Conservation (phyloP, 2,797 vertebrate species). For the Lateolabrax maculatus region DNA sequence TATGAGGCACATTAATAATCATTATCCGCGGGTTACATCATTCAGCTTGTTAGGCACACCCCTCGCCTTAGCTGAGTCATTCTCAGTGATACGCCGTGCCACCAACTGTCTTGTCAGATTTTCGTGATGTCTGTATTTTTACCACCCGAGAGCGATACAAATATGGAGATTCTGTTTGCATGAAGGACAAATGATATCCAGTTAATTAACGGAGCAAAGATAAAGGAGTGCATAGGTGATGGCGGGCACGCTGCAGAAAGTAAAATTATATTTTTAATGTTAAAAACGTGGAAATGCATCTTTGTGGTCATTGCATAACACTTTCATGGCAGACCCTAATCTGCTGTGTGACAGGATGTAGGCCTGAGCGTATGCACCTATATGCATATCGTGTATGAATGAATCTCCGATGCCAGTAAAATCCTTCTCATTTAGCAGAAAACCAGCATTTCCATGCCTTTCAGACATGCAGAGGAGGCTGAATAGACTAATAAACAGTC, state of each 20-base stretch:
- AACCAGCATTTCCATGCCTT: constrained; percentile 83
- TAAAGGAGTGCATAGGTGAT: constrained; percentile 14
- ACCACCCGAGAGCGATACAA: not conserved
- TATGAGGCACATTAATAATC: constrained; percentile 77
- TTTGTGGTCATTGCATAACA: not conserved
- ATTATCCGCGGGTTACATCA: constrained; percentile 77
- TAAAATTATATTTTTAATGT: constrained; percentile 2
- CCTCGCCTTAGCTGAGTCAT: constrained; percentile 75
- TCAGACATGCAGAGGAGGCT: constrained; percentile 93
- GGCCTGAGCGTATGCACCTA: constrained; percentile 27
- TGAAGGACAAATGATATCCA: constrained; percentile 13
- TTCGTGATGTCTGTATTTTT: constrained; percentile 20
- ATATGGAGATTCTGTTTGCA: constrained; percentile 12
- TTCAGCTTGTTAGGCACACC: constrained; percentile 70
- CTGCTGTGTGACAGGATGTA: constrained; percentile 2
- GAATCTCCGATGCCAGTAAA: constrained; percentile 65
- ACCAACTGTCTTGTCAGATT: constrained; percentile 36
- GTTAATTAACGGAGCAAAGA: constrained; percentile 18
- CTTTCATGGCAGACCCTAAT: not conserved
- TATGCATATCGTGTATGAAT: constrained; percentile 59
- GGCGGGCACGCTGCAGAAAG: constrained; percentile 8
- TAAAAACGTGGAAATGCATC: not conserved
- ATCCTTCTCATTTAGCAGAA: constrained; percentile 64
- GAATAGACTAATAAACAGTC: constrained; percentile 95
- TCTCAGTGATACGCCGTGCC: constrained; percentile 25